Evolutionary conservation across 2,888 invertebrate species (phyloP), one percentile per base, ranked within the genome.

Genomic region (Oasisia sp.): DNA sequence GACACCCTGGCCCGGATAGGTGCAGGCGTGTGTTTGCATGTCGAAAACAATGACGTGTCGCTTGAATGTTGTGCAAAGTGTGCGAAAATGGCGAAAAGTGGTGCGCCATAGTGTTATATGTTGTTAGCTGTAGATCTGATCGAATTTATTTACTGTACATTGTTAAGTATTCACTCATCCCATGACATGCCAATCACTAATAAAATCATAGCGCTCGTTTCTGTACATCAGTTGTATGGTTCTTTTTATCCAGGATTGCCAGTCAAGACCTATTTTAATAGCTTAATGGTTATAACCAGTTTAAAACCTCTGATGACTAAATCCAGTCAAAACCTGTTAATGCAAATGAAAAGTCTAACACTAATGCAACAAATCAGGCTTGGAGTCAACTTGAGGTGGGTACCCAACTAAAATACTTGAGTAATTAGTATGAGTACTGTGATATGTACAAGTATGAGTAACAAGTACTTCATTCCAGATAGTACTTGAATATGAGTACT

Each of bases 1-100:
- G 74, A 74, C 74, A 74, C 74, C 74, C n/a, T 32, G 4, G 58
- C 27, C 2, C 32, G 91, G 32, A 92, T 92, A 58, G 32, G 45
- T 32, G 91, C 90, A n/a, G 92, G 92, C 12, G 91, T 92, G 12
- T 92, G 92, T 58, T 50, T 92, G 44, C 92, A 92, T 50, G 92
- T 92, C 11, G 92, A 92, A 27, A 91, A 92, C n/a, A 45, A 92
- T 27, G 90, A 89, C 32, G 92, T 92, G 19, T 92, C 92, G 11
- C 38, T 92, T 44, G 91, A 92, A 45, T 92, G 91, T 50, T 92
- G 92, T 50, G 32, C 38, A 32, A 32, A 56, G 11, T 92, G 92
- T 45, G 91, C 91, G 12, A 56, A 38, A 91, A 92, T 91, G 91
- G 74, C 92, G 27, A 74, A 74, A 74, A 74, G 74, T 74, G 74